Percentiles rank a stretch among this genome's conserved stretches.
Conservation (phyloP, 2,113 vertebrate species). For the Malaclemys terrapin region DNA sequence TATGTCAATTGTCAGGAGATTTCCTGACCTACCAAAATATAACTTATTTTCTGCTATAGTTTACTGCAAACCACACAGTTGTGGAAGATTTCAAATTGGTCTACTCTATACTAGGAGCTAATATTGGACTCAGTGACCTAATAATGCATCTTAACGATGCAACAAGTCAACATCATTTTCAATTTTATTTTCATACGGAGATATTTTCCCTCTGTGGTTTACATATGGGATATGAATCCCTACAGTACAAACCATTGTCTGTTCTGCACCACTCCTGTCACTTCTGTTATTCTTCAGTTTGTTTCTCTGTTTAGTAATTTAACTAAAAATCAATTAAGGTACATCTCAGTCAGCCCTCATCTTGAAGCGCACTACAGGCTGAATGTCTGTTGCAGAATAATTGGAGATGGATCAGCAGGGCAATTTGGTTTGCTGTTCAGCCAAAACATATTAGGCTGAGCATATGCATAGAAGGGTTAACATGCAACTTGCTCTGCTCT, state of each 20-base stretch:
- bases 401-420: constrained; percentile 5
- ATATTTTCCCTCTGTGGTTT: neutral
- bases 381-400: constrained; percentile 5
- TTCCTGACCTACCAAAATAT: neutral
- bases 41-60: neutral
- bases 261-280: neutral
- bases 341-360: neutral
- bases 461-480: constrained; percentile 42
- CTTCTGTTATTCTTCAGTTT: constrained; percentile 17
- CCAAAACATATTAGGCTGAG: neutral
- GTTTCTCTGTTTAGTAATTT: constrained; percentile 8
- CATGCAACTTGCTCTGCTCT: constrained; percentile 21
- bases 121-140: neutral
- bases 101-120: neutral
- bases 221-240: neutral
- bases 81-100: neutral
- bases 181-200: constrained; percentile 14
- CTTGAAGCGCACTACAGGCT: neutral
- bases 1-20: neutral
- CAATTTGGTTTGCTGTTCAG: constrained; percentile 3
- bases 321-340: constrained; percentile 9
- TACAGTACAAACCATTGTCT: neutral
- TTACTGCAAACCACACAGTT: neutral
- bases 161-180: neutral
- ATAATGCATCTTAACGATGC: neutral